Conservation (phyloP, 2,797 vertebrate species). For the Characodon lateralis region DNA sequence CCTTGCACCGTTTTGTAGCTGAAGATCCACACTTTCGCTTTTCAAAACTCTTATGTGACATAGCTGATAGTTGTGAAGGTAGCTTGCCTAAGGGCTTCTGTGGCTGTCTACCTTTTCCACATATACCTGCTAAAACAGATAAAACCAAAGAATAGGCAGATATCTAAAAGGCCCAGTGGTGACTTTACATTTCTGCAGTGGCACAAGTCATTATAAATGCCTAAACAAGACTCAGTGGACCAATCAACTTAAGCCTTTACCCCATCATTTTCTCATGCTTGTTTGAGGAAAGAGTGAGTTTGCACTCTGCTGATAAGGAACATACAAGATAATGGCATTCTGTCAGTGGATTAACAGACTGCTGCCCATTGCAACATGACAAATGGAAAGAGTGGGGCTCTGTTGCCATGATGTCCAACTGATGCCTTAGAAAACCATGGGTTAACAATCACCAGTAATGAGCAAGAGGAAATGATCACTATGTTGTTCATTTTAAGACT, state of each 20-base stretch:
- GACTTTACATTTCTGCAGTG: not conserved
- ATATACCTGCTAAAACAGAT: not conserved
- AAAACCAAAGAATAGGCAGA: not conserved
- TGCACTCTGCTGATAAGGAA: conserved; percentile 43
- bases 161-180: not conserved
- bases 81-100: conserved; percentile 56
- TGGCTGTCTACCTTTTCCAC: not conserved
- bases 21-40: conserved; percentile 27
- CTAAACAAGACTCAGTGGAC: conserved; percentile 40
- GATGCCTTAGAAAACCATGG: conserved; percentile 5
- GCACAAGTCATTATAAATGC: not conserved
- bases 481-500: not conserved
- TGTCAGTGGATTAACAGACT: conserved; percentile 12
- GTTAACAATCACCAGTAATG: not conserved
- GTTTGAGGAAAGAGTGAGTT: conserved; percentile 44
- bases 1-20: conserved; percentile 88
- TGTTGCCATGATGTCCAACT: conserved; percentile 4
- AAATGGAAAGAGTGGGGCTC: conserved; percentile 5
- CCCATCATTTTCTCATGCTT: conserved; percentile 33
- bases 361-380: conserved; percentile 18
- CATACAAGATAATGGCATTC: conserved; percentile 31
- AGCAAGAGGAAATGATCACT: not conserved
- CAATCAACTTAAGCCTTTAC: conserved; percentile 43
- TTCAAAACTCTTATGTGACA: conserved; percentile 27
- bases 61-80: conserved; percentile 43